These are phyloP conservation scores for Belgica antarctica DNA, from an alignment of 2,888 invertebrate species.

Conservation along the genomic window DNA sequence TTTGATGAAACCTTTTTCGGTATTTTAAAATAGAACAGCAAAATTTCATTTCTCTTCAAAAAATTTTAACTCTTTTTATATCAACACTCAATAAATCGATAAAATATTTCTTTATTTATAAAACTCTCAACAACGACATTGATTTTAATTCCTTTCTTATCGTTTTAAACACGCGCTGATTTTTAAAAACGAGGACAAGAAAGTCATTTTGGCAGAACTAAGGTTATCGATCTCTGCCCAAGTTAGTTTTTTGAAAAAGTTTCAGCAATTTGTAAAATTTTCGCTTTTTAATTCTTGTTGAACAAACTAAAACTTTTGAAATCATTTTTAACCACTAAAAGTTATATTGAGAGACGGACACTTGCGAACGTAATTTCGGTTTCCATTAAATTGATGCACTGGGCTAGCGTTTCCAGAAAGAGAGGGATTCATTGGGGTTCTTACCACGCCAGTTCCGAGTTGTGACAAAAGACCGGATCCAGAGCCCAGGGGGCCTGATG, in stretches of 20 bases:
- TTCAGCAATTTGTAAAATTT: slow-evolving; percentile 4
- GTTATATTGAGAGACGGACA: slow-evolving; percentile 75
- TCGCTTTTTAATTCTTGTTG: too few relatives aligned
- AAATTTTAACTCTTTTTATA: background rate
- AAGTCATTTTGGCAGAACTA: slow-evolving; percentile 42
- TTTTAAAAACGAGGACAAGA: background rate
- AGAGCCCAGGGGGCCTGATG: slow-evolving; percentile 61
- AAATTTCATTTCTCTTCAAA: background rate
- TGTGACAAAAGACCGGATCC: slow-evolving; percentile 80
- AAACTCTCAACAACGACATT: background rate
- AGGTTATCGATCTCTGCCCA: slow-evolving; percentile 41
- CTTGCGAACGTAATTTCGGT: slow-evolving; percentile 65
- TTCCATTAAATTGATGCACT: slow-evolving; percentile 60
- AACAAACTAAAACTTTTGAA: background rate
- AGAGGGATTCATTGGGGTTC: slow-evolving; percentile 64
- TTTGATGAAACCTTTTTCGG: too few relatives aligned
- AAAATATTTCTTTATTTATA: background rate
- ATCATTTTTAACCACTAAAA: slow-evolving; percentile 57
- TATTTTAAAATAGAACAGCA: background rate
- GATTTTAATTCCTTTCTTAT: background rate
- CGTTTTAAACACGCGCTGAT: too few relatives aligned
- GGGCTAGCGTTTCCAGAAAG: slow-evolving; percentile 66
- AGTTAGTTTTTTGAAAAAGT: too few relatives aligned
- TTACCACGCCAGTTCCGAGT: slow-evolving; percentile 91
- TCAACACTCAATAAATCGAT: background rate